phyloP scores from a whole-genome alignment of 2,888 invertebrate genomes.

The Germaria angustata region DNA sequence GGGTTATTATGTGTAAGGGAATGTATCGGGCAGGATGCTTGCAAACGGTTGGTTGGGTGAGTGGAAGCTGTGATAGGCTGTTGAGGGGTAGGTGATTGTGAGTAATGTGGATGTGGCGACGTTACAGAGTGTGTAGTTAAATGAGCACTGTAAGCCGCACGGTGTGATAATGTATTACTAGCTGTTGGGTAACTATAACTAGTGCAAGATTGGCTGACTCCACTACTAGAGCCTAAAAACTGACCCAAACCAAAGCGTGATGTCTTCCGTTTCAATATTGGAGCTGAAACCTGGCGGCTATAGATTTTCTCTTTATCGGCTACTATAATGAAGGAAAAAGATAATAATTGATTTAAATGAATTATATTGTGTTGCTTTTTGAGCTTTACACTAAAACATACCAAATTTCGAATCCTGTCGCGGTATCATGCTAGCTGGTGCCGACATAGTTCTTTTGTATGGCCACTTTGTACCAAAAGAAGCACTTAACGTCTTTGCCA shows the following conservation, averaged over 20 bases:
- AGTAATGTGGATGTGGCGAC: conserved; percentile 66
- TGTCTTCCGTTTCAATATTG: conserved; percentile 95
- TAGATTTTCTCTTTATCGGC: conserved; percentile 92
- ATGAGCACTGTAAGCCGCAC: conserved; percentile 70
- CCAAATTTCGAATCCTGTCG: conserved; percentile 87
- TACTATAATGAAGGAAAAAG: conserved; percentile 54
- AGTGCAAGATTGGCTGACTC: conserved; percentile 76
- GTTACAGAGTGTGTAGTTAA: conserved; percentile 67
- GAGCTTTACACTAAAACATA: conserved; percentile 70
- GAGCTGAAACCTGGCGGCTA: conserved; percentile 95
- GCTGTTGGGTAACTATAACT: conserved; percentile 74
- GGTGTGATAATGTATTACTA: conserved; percentile 74
- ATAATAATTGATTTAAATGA: background rate
- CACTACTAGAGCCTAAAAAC: conserved; percentile 83
- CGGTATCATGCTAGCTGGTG: conserved; percentile 91
- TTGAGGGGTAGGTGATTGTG: conserved; percentile 61
- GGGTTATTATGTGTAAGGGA: conserved; percentile 52
- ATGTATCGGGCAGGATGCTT: conserved; percentile 65
- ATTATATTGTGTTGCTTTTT: background rate
- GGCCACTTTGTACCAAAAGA: conserved; percentile 96
- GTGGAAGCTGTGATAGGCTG: conserved; percentile 30
- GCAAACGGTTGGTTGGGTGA: conserved; percentile 49
- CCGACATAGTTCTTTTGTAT: conserved; percentile 96
- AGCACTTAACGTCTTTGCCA: conserved; percentile 89
- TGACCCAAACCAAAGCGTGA: conserved; percentile 95